These are phyloP conservation scores for Apocheima hispidaria DNA, from an alignment of 2,888 invertebrate species.

Conservation along the genomic window DNA sequence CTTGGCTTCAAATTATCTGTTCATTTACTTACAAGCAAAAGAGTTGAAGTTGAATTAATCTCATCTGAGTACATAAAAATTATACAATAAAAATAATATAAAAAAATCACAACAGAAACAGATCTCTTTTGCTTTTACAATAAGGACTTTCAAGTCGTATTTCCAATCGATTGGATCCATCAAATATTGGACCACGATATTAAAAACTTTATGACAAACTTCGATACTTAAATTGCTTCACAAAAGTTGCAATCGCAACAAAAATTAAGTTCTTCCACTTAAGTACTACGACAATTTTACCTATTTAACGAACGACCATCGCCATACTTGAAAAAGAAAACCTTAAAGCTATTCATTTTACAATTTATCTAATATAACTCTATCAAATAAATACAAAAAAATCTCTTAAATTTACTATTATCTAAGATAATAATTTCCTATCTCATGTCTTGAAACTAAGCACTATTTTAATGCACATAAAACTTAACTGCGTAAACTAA, in stretches of 20 bases:
- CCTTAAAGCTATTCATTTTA: conserved; percentile 82
- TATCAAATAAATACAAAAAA: conserved; percentile 86
- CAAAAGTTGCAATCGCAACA: conserved; percentile 56
- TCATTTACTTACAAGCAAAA: conserved; percentile 63
- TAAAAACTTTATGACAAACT: conserved; percentile 40
- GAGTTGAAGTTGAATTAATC: conserved; percentile 74
- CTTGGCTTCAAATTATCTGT: conserved; percentile 58
- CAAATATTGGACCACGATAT: conserved; percentile 20
- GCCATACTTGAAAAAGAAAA: conserved; percentile 80
- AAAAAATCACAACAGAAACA: conserved; percentile 78
- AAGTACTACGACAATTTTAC: conserved; percentile 80
- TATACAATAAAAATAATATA: conserved; percentile 51
- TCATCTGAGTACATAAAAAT: conserved; percentile 79
- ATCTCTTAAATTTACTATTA: conserved; percentile 78
- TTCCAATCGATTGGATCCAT: conserved; percentile 35
- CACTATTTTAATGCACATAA: conserved; percentile 78
- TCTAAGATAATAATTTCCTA: conserved; percentile 84
- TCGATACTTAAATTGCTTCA: conserved; percentile 45
- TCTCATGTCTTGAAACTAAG: conserved; percentile 84
- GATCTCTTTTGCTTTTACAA: conserved; percentile 70
- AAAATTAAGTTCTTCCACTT: conserved; percentile 75
- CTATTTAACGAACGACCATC: conserved; percentile 76
- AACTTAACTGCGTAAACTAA: conserved; percentile 66
- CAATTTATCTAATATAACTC: conserved; percentile 86
- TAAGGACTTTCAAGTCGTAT: conserved; percentile 42